Percentiles rank a stretch among this genome's conserved stretches.
phyloP scores from a whole-genome alignment of 1,140 invertebrate species.

The Kradibia gibbosae region DNA sequence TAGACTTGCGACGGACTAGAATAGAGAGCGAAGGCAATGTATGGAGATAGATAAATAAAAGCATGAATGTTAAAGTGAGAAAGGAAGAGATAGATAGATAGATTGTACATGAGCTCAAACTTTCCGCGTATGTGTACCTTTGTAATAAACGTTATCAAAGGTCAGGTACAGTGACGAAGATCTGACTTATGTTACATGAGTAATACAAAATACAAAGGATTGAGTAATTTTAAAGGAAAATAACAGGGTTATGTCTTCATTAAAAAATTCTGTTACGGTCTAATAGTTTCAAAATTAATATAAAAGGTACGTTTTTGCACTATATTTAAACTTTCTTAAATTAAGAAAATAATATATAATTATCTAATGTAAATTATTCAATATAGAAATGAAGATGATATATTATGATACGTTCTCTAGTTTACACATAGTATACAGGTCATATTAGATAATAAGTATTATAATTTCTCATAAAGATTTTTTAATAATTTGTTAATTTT shows the following conservation, averaged over 20 bases:
- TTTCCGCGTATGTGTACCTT: neutral
- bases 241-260: neutral
- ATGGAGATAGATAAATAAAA: neutral
- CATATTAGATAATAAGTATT: constrained; percentile 7
- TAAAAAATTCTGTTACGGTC: neutral
- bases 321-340: too few species aligned
- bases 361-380: neutral
- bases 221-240: neutral
- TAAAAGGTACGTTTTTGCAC: neutral
- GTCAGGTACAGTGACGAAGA: neutral
- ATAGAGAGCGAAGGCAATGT: neutral
- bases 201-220: neutral
- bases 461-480: neutral
- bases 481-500: neutral
- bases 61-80: neutral
- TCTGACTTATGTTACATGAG: neutral
- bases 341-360: neutral
- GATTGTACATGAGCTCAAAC: neutral
- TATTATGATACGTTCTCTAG: neutral
- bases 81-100: neutral
- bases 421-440: constrained; percentile 1
- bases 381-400: neutral
- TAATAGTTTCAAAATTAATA: neutral
- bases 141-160: constrained; percentile 16
- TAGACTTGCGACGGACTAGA: neutral